A percentile compares a stretch with the other conserved stretches of the same genome.
Evolutionary conservation across 2,113 vertebrate species (phyloP).

Genomic region (Tympanuchus pallidicinctus): DNA sequence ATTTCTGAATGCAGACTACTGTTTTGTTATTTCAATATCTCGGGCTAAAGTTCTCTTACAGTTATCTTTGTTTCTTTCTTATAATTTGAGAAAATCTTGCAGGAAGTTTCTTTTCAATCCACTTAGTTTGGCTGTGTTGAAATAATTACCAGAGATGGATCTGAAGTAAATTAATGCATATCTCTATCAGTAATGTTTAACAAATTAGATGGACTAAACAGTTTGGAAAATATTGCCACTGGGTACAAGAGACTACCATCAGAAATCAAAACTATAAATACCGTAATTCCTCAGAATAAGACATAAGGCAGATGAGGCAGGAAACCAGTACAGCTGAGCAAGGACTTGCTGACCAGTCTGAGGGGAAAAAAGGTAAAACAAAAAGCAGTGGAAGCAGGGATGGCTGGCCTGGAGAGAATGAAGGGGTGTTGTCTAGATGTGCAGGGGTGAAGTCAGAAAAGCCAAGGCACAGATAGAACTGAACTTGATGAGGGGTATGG

Average conservation of each 20-base stretch:
- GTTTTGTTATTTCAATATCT: not conserved
- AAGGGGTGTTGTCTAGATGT: too few relatives aligned
- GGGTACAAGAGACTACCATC: not conserved
- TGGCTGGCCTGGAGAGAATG: too few relatives aligned
- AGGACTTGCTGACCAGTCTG: too few relatives aligned
- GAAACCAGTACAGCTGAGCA: too few relatives aligned
- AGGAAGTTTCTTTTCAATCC: not conserved
- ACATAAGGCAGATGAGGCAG: too few relatives aligned
- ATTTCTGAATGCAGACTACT: not conserved
- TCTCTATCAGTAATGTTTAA: not conserved
- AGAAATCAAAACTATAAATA: not conserved
- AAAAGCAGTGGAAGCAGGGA: too few relatives aligned
- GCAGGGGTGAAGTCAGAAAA: too few relatives aligned
- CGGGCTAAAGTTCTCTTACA: not conserved
- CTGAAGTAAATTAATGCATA: conserved; percentile 6
- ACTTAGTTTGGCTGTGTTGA: not conserved
- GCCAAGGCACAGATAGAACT: too few relatives aligned
- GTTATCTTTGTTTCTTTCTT: not conserved
- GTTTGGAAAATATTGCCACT: not conserved
- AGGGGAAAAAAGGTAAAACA: too few relatives aligned
- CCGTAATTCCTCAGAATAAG: too few relatives aligned
- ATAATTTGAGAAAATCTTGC: not conserved
- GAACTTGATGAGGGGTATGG: too few relatives aligned
- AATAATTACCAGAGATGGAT: conserved; percentile 5
- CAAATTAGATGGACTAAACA: not conserved